Evolutionary conservation across 2,888 invertebrate genomes (phyloP).

Genomic region (Agrilus cyanescens): DNA sequence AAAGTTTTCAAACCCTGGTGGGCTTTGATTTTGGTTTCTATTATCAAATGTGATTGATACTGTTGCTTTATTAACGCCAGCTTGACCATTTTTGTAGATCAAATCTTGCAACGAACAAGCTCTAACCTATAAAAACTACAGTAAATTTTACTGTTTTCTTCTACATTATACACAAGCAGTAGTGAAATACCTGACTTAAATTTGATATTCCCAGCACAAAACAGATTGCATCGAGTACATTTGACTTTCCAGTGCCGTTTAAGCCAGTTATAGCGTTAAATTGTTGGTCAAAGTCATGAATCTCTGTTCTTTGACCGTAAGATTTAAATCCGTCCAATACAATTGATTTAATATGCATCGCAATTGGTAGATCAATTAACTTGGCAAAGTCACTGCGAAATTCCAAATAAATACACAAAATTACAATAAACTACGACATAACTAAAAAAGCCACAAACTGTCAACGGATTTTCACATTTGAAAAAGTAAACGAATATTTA

Average conservation of each 20-base stretch:
- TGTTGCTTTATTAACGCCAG: slow-evolving; percentile 88
- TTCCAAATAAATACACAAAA: too few species aligned
- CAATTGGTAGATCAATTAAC: neutral
- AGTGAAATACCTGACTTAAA: slow-evolving; percentile 64
- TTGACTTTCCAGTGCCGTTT: slow-evolving; percentile 96
- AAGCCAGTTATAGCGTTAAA: slow-evolving; percentile 98
- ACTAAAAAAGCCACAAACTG: too few species aligned
- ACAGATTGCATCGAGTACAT: slow-evolving; percentile 94
- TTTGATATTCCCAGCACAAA: slow-evolving; percentile 94
- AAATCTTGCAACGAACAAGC: slow-evolving; percentile 85
- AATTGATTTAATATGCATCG: slow-evolving; percentile 86
- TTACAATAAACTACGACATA: too few species aligned
- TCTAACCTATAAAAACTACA: slow-evolving; percentile 55
- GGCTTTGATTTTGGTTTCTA: slow-evolving; percentile 63
- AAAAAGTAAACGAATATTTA: too few species aligned
- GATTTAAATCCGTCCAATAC: slow-evolving; percentile 97
- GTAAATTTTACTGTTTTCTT: neutral
- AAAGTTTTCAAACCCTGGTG: slow-evolving; percentile 82
- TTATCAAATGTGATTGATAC: slow-evolving; percentile 96
- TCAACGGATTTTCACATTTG: too few species aligned
- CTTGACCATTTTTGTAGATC: slow-evolving; percentile 96
- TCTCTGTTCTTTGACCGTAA: slow-evolving; percentile 84
- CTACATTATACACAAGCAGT: neutral
- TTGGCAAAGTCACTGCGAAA: neutral
- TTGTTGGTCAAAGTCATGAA: slow-evolving; percentile 82